Evolutionary conservation across 1,140 invertebrate species (phyloP), one percentile per base, ranked within the genome.

Genomic region (Popillia japonica): DNA sequence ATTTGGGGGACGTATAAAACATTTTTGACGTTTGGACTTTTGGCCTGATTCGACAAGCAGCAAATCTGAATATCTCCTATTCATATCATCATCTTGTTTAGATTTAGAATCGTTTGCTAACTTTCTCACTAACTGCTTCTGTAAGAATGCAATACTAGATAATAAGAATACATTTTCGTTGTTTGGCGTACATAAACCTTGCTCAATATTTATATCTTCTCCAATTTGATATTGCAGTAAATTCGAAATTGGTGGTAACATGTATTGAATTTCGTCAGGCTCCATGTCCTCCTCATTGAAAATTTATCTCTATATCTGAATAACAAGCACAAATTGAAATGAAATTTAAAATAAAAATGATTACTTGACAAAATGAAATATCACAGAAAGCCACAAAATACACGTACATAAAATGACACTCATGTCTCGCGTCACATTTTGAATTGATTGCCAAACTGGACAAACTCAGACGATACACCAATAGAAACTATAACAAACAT

Each of bases 91-190:
- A 44, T 34, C 42, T 40, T 34, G 23, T 22, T 17, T 20, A 34
- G 27, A 27, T 68, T 68, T 55, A 55, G 22, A n/a, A 0, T 68
- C 44, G 20, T 40, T 34, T 17, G 23, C 40, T 8, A 78, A 61
- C 48, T 27, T 78, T 75, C 23, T 73, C 20, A 75, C 34, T 7
- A 78, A 22, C 14, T 78, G 77, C 14, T 73, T 78, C 74, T 78
- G 77, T 34, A 78, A 41, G 17, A 78, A 78, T 7, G 77, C 68
- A 72, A 78, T 78, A 40, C 77, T 78, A 10, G 77, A 72, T n/a
- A 72, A 11, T 40, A 78, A 42, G 74, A 78, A 78, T 11, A 74
- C 27, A 73, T 78, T 74, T 74, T 78, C 64, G 23, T 78, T 17
- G 17, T 78, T 7, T 22, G 77, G 77, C 17, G 9, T 74, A 61